Conservation (phyloP, 2,888 invertebrate genomes). For the Orthonychiurus folsomi region DNA sequence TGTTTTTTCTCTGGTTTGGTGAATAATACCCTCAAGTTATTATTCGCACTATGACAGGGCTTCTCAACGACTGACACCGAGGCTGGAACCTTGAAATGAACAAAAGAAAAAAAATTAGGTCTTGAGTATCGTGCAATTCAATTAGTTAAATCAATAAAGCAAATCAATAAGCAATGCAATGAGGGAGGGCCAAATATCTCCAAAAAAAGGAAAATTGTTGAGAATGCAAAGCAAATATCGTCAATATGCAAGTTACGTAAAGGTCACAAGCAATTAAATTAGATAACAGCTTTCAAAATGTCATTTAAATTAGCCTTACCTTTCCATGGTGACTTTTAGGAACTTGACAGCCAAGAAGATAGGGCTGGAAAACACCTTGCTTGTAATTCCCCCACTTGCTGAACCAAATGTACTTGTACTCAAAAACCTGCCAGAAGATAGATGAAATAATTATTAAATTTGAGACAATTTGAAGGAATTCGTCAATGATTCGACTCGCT, state of each 20-base stretch:
- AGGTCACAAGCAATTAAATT: too few relatives aligned
- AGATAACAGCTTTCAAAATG: too few relatives aligned
- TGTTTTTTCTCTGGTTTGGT: constrained; percentile 62
- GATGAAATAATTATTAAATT: neutral
- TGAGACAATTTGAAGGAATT: neutral
- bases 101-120: too few relatives aligned
- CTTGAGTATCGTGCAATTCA: too few relatives aligned
- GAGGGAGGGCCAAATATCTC: too few relatives aligned
- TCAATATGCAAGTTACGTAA: too few relatives aligned
- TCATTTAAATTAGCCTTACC: constrained; percentile 16
- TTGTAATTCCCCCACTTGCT: constrained; percentile 90
- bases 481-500: too few relatives aligned
- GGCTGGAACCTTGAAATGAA: constrained; percentile 56
- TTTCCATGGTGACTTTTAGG: constrained; percentile 61
- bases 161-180: neutral
- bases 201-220: too few relatives aligned
- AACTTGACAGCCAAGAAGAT: constrained; percentile 77
- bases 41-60: constrained; percentile 75
- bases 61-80: constrained; percentile 78
- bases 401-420: constrained; percentile 91
- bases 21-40: constrained; percentile 72
- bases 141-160: neutral
- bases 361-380: constrained; percentile 82
- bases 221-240: too few relatives aligned
- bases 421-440: constrained; percentile 62